These are phyloP conservation scores for Drosophila sucinea DNA, from an alignment of 1,140 invertebrate genomes.

Conservation along the genomic window DNA sequence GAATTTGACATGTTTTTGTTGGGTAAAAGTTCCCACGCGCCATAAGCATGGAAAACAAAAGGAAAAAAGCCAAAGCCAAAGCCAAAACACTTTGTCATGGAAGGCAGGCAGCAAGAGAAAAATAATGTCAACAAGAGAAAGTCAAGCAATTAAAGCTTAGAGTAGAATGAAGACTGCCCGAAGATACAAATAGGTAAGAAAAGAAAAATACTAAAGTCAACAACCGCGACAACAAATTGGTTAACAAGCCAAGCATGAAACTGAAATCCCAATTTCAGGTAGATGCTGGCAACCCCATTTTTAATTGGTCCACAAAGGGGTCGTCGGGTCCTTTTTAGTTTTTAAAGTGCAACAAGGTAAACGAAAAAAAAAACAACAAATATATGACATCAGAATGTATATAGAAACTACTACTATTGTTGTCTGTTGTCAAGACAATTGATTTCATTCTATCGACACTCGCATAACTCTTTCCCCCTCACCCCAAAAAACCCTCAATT, in stretches of 20 bases:
- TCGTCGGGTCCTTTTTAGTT: not conserved
- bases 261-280: conserved; percentile 65
- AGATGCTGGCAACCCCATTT: conserved; percentile 34
- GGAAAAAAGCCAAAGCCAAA: conserved; percentile 20
- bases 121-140: conserved; percentile 59
- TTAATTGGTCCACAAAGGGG: conserved; percentile 71
- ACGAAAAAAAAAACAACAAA: not conserved
- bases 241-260: conserved; percentile 60
- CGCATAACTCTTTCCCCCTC: conserved; percentile 32
- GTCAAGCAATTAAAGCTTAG: conserved; percentile 48
- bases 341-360: not conserved
- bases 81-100: conserved; percentile 47
- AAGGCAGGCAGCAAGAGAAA: conserved; percentile 29
- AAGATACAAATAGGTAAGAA: conserved; percentile 22
- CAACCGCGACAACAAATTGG: conserved; percentile 74
- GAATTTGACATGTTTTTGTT: conserved; percentile 50
- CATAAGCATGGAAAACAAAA: conserved; percentile 8
- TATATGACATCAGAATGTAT: not conserved
- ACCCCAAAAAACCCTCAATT: not conserved
- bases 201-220: conserved; percentile 62
- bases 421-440: conserved; percentile 73
- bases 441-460: conserved; percentile 41
- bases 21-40: conserved; percentile 60
- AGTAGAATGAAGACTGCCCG: conserved; percentile 17
- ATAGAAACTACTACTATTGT: conserved; percentile 20